These are phyloP conservation scores for Micronycteris hirsuta DNA, from an alignment of 2,113 vertebrate genomes.

Conservation along the genomic window DNA sequence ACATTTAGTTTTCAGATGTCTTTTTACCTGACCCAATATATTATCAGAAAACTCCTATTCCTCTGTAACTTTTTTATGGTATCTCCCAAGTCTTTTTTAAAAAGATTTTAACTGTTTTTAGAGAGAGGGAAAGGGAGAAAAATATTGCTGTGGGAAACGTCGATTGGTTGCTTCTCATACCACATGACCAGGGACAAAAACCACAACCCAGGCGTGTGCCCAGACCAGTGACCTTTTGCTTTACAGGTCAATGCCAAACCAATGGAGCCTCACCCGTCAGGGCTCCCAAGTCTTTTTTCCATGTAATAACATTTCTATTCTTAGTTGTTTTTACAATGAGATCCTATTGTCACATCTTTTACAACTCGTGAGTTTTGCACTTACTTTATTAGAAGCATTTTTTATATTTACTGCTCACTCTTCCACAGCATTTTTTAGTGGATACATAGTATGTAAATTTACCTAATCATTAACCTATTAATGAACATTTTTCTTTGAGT, in stretches of 20 bases:
- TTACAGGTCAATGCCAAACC: no score
- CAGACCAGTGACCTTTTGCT: no score
- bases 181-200: no score
- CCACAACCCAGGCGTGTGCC: no score
- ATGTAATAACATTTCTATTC: neutral
- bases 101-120: no score
- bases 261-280: no score
- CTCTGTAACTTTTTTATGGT: neutral
- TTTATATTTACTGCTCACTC: neutral
- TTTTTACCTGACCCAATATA: neutral
- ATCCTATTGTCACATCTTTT: neutral
- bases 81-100: neutral
- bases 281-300: neutral
- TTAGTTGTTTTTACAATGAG: neutral
- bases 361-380: neutral
- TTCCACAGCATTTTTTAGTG: neutral
- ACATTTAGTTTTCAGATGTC: neutral
- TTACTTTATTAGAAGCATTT: neutral
- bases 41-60: neutral
- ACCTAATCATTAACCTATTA: neutral
- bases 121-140: no score
- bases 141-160: no score
- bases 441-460: neutral
- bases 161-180: no score
- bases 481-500: neutral